Evolutionary conservation across 2,113 vertebrate genomes (phyloP).

Genomic region (Suricata suricatta): DNA sequence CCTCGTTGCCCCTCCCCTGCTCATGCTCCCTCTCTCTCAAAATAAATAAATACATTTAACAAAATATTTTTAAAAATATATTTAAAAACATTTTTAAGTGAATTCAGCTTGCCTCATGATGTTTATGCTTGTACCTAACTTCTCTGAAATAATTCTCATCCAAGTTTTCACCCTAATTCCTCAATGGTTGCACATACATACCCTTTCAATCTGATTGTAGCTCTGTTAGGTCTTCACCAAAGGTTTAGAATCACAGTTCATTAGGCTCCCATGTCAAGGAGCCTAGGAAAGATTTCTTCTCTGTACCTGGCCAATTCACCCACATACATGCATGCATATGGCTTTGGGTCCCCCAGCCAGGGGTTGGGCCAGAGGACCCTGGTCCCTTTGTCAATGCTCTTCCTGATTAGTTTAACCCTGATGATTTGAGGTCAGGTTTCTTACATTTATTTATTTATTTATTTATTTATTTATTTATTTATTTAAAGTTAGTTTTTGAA

Average conservation of each 20-base stretch:
- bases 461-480: no score
- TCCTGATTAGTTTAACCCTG: neutral
- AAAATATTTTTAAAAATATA: no score
- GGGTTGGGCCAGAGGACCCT: neutral
- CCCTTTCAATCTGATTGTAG: neutral
- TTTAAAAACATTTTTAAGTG: neutral
- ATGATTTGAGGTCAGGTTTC: neutral
- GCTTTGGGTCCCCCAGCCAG: neutral
- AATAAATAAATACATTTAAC: no score
- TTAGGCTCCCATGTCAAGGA: neutral
- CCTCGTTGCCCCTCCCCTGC: no score
- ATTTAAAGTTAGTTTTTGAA: no score
- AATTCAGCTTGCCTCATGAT: neutral
- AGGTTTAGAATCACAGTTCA: neutral
- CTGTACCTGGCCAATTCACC: neutral
- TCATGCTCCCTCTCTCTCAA: no score
- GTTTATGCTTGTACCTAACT: neutral
- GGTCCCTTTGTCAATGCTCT: neutral
- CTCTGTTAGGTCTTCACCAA: neutral
- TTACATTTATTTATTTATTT: neutral
- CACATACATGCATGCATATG: neutral
- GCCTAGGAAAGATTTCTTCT: neutral
- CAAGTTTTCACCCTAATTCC: neutral
- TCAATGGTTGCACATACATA: neutral
- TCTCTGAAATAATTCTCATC: neutral